Evolutionary conservation across 2,888 invertebrate genomes (phyloP), one percentile per base, ranked within the genome.

Genomic region (Prosapia bicincta): DNA sequence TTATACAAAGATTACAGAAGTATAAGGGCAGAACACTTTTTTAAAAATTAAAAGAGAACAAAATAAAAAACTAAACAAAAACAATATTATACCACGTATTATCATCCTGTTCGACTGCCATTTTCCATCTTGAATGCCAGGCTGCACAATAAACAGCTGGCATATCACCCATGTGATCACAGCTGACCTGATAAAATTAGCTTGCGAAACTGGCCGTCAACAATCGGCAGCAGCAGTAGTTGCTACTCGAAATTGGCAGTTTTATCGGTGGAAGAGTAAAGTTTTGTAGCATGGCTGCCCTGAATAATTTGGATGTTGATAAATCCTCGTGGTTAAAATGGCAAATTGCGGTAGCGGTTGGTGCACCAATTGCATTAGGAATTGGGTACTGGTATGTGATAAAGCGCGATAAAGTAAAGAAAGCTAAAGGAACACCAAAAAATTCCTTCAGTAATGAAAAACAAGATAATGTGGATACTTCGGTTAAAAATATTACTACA

Each of bases 311-410:
- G n/a, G 69, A 69, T n/a, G 20, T 69, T 25, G 69, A 54, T 54
- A 54, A 32, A 28, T 38, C 43, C 26, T 69, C 74, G 30, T 74
- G 67, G 32, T 54, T 74, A 20, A 95, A 92, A 89, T 95, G 96
- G 95, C 94, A 96, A 87, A 87, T 96, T 82, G 95, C 69, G 7
- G 26, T 69, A 26, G 69, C 69, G 28, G 69, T 28, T 32, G 95
- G 95, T 81, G 92, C 95, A 79, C 94, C 95, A 82, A 88, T 95
- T 81, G 94, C 93, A 77, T 87, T 94, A 75, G 95, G 95, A 76
- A 86, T 95, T 83, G 94, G 94, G 83, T 90, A 93, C 83, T 92
- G 93, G 87, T 93, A 91, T 85, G 89, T 66, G 23, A 26, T 30
- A 38, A 75, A 66, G 10, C 26, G 71, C 66, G 26, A 71, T 25